Base-by-base conservation (phyloP, 2,113 vertebrate species). In the Dasyornis broadbenti region DNA sequence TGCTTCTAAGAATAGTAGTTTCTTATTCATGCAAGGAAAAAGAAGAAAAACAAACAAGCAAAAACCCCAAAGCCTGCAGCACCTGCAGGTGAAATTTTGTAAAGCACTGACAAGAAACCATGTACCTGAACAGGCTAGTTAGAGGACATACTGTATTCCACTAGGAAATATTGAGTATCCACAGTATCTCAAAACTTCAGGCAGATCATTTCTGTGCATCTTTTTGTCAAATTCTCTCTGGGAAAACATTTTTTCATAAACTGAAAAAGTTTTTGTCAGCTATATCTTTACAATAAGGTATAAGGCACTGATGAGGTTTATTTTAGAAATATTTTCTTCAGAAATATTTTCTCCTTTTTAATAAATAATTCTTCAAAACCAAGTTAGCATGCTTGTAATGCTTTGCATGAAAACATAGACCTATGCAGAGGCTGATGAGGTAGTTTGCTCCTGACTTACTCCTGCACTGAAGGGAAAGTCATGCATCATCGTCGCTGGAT, bases 231-330 rank as follows among this genome's bases (percentile, higher is more conserved):
- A 57, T 60, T 84, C 81, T 76, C 88, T 91, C 92, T 96, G 94
- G 65, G 66, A 60, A 97, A 97, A 97, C 65, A 88, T 22, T 19
- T 54, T 80, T 97, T 97, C 95, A 87, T 94, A 97, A 77, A 90
- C 94, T 95, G 68, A 84, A 95, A 90, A 52, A n/a, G 5, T 2
- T 72, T 70, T 47, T 3, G 1, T 75, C 21, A 87, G 35, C 42
- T n/a, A 16, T 1, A 14, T 27, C 45, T 57, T 79, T 82, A 39
- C 5, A 23, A 6, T 11, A 64, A 35, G 1, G 10, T 60, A 60
- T 9, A 15, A 39, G 17, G 7, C 21, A 47, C 13, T 11, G 30
- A 35, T 33, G 2, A 14, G 26, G 1, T 7, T 30, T 45, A 23
- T 68, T 66, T 60, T 23, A 27, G 27, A 88, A 85, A 53, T 44